These are phyloP conservation scores for Eutrigla gurnardus DNA, from an alignment of 2,797 vertebrate species.

Conservation along the genomic window DNA sequence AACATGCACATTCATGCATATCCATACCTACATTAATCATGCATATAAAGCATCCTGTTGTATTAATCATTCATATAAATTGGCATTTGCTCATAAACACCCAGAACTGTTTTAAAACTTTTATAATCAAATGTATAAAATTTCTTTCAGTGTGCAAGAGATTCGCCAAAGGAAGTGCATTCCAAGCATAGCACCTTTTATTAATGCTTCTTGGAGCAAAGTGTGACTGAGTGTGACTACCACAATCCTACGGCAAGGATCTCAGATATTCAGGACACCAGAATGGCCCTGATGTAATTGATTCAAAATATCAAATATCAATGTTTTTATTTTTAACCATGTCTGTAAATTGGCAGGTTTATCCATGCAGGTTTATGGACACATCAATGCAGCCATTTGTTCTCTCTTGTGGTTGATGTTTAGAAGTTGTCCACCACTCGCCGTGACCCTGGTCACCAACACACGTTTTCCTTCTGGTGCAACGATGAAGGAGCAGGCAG, in stretches of 20 bases:
- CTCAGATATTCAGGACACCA: background rate
- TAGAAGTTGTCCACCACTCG: slow-evolving; percentile 1
- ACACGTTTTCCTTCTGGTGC: slow-evolving; percentile 63
- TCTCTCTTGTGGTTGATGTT: background rate
- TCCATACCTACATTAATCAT: background rate
- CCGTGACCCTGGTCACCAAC: slow-evolving; percentile 19
- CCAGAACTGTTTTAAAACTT: background rate
- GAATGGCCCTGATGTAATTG: too few relatives aligned
- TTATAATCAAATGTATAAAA: background rate
- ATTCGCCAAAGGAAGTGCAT: background rate
- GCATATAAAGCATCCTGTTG: background rate
- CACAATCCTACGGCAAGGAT: background rate
- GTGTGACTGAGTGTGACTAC: too few relatives aligned
- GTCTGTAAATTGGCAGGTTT: too few relatives aligned
- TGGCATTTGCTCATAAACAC: background rate
- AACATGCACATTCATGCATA: background rate
- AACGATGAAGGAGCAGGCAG: slow-evolving; percentile 41
- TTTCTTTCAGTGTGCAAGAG: background rate
- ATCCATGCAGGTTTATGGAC: background rate
- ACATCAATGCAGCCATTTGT: too few relatives aligned
- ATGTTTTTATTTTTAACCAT: too few relatives aligned
- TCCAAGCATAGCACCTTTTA: background rate
- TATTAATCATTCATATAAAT: background rate
- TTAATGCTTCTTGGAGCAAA: too few relatives aligned
- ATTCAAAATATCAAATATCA: background rate